Evolutionary conservation across 2,113 vertebrate genomes (phyloP).

Genomic region (Entelurus aequoreus): DNA sequence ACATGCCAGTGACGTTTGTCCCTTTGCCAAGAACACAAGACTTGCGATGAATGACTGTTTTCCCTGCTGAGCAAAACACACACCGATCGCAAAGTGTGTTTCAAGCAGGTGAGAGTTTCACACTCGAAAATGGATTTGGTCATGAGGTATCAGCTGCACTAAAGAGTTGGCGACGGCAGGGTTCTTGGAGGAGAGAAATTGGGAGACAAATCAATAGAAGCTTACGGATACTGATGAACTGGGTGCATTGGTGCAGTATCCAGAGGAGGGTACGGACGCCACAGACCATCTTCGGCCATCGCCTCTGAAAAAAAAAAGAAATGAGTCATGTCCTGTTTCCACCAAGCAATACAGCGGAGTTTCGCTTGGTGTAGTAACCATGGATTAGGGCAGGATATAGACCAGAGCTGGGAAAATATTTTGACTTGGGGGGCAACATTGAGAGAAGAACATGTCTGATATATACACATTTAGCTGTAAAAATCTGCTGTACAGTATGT

Average conservation of each 20-base stretch:
- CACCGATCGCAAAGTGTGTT: background rate
- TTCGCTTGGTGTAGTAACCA: too few relatives aligned
- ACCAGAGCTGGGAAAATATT: too few relatives aligned
- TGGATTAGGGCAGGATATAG: too few relatives aligned
- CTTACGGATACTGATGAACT: slow-evolving; percentile 93
- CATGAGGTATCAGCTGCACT: background rate
- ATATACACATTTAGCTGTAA: too few relatives aligned
- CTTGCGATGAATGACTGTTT: background rate
- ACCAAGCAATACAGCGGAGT: background rate
- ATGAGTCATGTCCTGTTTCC: background rate
- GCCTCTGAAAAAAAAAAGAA: slow-evolving; percentile 64
- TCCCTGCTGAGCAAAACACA: background rate
- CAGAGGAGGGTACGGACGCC: slow-evolving; percentile 89
- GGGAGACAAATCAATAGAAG: slow-evolving; percentile 4
- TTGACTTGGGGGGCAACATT: too few relatives aligned
- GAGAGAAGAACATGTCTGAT: too few relatives aligned
- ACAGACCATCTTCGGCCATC: slow-evolving; percentile 94
- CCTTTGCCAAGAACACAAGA: background rate
- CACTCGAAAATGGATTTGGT: background rate
- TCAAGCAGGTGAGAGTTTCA: slow-evolving; percentile 9
- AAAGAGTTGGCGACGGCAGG: background rate
- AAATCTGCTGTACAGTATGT: too few relatives aligned
- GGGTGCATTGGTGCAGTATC: slow-evolving; percentile 94
- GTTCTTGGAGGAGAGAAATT: slow-evolving; percentile 3
- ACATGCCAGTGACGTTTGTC: background rate